Base-by-base conservation (phyloP, 2,113 vertebrate genomes). In the Chloroceryle aenea region DNA sequence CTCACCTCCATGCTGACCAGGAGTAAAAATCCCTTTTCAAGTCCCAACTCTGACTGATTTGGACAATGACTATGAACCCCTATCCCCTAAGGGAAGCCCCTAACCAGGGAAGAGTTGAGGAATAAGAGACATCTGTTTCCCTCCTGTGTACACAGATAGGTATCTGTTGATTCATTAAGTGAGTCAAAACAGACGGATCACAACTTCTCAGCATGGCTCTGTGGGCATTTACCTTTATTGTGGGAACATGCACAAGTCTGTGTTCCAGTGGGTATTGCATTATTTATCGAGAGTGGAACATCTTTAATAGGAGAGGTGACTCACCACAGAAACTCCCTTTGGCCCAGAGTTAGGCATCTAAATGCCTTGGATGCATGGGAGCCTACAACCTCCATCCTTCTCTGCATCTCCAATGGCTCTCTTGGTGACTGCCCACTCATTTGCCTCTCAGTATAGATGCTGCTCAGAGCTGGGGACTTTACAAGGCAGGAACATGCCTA, bases 271-370 rank as follows among this genome's bases (percentile, higher is more conserved):
- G 85, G 67, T 87, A 85, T 27, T 81, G 83, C 92, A 90, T 95
- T 87, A 78, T 81, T 92, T 92, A 95, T 95, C 93, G 86, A 47
- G 55, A 73, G 45, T 83, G 42, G 64, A 95, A 34, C 76, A 94
- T 90, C 80, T 95, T 90, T 90, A 95, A 74, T 85, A 64, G 86
- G 20, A 95, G 76, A 72, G 48, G 43, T 93, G 93, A 95, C 48
- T 96, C 93, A 95, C 9, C 16, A 47, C 48, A 94, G 93, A 97
- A 96, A 95, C 86, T 92, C 89, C 94, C 93, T 93, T 92, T 85
- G 64, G 86, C 80, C 29, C 52, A 55, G 52, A 81, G 18, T 80
- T 93, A 66, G 45, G 75, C 38, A 77, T 83, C 66, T 76, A 38
- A 88, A 90, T 75, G 45, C 45, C 55, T 73, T 77, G 79, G 55